These are phyloP conservation scores for Buphagus erythrorhynchus DNA, from an alignment of 2,797 vertebrate genomes.

Conservation along the genomic window DNA sequence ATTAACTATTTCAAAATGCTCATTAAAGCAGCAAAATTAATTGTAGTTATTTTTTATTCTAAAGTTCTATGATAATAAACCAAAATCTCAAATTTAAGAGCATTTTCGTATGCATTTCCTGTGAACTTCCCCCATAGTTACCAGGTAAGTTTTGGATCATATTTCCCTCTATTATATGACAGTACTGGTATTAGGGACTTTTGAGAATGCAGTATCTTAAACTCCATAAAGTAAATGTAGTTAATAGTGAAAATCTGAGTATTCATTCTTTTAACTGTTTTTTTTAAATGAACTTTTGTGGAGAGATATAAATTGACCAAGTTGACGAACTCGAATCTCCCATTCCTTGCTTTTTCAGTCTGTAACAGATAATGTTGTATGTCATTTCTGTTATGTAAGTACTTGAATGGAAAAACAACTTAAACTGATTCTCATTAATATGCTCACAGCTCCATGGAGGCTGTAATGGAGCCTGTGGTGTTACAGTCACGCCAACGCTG, in stretches of 20 bases:
- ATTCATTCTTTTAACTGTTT: neutral
- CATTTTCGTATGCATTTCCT: neutral
- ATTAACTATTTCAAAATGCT: neutral
- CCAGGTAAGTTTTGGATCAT: neutral
- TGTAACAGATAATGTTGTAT: neutral
- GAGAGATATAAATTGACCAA: neutral
- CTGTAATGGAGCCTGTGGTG: constrained; percentile 18
- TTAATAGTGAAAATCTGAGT: neutral
- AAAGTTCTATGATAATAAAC: neutral
- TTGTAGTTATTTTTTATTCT: neutral
- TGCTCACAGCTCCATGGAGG: neutral
- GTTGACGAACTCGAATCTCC: neutral
- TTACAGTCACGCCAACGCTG: neutral
- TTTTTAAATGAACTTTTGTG: neutral
- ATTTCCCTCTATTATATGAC: neutral
- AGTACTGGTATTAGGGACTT: neutral
- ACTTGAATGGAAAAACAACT: constrained; percentile 32
- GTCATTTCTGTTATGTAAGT: constrained; percentile 32
- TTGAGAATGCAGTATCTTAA: neutral
- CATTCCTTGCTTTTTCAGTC: neutral
- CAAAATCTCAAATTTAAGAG: neutral
- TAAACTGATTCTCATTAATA: constrained; percentile 32
- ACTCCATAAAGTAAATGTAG: neutral
- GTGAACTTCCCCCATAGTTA: neutral
- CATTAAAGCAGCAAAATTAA: neutral